These are phyloP conservation scores for Xiphorhynchus elegans DNA, from an alignment of 2,113 vertebrate species.

Conservation along the genomic window DNA sequence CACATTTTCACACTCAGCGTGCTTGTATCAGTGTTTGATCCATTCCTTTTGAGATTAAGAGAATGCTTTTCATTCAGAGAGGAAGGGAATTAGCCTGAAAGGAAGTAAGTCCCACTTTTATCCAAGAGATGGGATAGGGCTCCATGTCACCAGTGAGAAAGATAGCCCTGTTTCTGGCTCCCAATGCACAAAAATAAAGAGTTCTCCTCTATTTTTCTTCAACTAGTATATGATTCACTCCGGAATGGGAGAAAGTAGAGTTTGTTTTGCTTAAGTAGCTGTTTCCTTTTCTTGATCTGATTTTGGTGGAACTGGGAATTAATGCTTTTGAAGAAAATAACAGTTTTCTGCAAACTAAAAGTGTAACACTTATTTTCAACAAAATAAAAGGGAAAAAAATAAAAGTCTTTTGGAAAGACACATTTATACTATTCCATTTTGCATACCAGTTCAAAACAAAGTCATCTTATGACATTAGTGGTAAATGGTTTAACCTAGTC, in stretches of 20 bases:
- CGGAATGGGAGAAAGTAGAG: neutral
- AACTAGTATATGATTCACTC: neutral
- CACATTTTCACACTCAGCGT: neutral
- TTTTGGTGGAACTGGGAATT: neutral
- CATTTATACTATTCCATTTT: neutral
- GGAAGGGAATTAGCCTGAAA: neutral
- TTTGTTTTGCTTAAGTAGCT: neutral
- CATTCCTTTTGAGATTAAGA: neutral
- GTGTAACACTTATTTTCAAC: neutral
- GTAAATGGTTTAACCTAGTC: neutral
- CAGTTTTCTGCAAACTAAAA: neutral
- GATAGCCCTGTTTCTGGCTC: neutral
- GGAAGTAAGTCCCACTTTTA: neutral
- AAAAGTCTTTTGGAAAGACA: neutral
- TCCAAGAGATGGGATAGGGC: neutral
- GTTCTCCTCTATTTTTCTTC: neutral
- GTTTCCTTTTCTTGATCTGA: neutral
- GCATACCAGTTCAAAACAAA: slow-evolving; percentile 9
- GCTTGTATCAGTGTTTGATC: neutral
- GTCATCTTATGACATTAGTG: neutral
- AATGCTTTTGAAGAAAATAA: neutral
- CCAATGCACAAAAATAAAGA: neutral
- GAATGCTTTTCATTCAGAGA: neutral
- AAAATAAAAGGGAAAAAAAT: neutral
- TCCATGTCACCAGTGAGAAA: neutral